Conservation (phyloP, 2,888 invertebrate genomes). For the Hipparchia semele region DNA sequence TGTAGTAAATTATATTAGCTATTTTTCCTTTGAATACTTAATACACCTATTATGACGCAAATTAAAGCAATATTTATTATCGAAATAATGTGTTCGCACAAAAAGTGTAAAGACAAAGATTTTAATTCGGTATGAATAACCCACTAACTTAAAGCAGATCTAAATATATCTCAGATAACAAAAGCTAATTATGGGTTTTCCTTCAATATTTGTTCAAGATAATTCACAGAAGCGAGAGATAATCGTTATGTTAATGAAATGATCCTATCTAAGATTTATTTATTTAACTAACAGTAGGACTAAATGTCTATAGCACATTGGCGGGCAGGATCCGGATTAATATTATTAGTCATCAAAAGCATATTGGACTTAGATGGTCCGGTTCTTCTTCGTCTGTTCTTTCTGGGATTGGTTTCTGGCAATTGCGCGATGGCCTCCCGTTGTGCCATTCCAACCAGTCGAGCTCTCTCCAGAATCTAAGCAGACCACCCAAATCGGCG, state of each 20-base stretch:
- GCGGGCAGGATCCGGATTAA: neutral
- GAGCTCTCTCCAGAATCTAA: too few relatives aligned
- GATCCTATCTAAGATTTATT: slow-evolving; percentile 41
- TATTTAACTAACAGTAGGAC: slow-evolving; percentile 28
- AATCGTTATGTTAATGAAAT: slow-evolving; percentile 49
- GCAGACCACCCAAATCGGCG: too few relatives aligned
- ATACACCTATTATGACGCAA: neutral
- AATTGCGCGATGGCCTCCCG: too few relatives aligned
- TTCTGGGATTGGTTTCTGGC: too few relatives aligned
- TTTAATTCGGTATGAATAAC: slow-evolving; percentile 51
- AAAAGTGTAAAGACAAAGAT: slow-evolving; percentile 44
- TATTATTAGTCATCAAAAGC: neutral
- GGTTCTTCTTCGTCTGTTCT: too few relatives aligned
- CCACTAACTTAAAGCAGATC: slow-evolving; percentile 56
- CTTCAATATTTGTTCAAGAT: slow-evolving; percentile 75
- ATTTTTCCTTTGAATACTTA: neutral
- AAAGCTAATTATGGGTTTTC: slow-evolving; percentile 68
- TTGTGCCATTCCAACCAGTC: too few relatives aligned
- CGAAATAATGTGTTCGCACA: slow-evolving; percentile 14
- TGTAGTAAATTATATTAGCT: neutral
- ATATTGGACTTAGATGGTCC: too few relatives aligned
- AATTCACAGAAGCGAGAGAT: slow-evolving; percentile 66
- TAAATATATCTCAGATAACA: slow-evolving; percentile 74
- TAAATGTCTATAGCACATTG: neutral
- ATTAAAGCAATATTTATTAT: neutral